Evolutionary conservation across 2,888 invertebrate species (phyloP).

Genomic region (Scaptomyza cyrtandrae): DNA sequence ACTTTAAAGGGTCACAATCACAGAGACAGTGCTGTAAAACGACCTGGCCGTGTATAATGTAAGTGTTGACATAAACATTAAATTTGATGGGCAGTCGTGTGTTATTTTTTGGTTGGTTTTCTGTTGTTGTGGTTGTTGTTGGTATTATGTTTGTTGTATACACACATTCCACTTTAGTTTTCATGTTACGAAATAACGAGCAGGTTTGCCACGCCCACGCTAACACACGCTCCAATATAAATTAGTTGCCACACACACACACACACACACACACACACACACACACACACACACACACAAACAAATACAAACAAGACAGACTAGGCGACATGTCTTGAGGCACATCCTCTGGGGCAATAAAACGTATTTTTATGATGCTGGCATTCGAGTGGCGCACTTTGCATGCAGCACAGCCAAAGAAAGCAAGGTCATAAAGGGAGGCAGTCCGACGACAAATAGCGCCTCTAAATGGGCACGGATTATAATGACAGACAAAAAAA

Average conservation of each 20-base stretch:
- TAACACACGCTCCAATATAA: slow-evolving; percentile 52
- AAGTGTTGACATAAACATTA: slow-evolving; percentile 79
- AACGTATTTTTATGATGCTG: slow-evolving; percentile 75
- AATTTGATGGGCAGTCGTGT: slow-evolving; percentile 68
- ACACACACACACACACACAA: slow-evolving; percentile 36
- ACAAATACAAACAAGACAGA: slow-evolving; percentile 25
- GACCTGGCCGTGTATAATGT: slow-evolving; percentile 62
- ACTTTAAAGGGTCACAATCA: slow-evolving; percentile 71
- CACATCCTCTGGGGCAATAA: slow-evolving; percentile 72
- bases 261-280: no score
- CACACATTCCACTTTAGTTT: slow-evolving; percentile 76
- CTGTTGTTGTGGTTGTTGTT: slow-evolving; percentile 17
- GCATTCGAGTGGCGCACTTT: slow-evolving; percentile 72
- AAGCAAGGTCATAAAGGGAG: slow-evolving; percentile 70
- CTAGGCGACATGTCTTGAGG: slow-evolving; percentile 62
- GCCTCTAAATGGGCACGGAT: slow-evolving; percentile 78
- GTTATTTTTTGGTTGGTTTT: slow-evolving; percentile 17
- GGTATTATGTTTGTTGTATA: slow-evolving; percentile 22
- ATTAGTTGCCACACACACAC: slow-evolving; percentile 53
- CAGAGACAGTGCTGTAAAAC: slow-evolving; percentile 63
- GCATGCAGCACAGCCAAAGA: slow-evolving; percentile 61
- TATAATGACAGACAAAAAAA: slow-evolving; percentile 68
- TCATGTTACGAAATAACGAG: slow-evolving; percentile 77
- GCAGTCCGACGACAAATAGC: slow-evolving; percentile 73
- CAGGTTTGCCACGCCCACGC: slow-evolving; percentile 47